These are phyloP conservation scores for Hyposoter didymator DNA, from an alignment of 2,888 invertebrate genomes.

Conservation along the genomic window DNA sequence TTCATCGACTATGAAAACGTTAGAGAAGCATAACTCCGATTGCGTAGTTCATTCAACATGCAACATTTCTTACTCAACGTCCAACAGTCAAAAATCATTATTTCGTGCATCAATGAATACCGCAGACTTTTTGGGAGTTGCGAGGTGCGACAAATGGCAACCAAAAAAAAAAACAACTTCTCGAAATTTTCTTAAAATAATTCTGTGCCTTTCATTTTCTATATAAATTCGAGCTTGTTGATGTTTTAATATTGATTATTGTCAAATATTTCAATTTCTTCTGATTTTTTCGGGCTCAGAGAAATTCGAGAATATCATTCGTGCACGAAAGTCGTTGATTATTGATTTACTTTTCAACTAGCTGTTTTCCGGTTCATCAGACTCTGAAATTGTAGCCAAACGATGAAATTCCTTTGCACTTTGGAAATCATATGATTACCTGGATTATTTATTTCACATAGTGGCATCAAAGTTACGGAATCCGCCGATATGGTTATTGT, in stretches of 20 bases:
- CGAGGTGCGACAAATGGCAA: background rate
- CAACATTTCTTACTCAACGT: slow-evolving; percentile 14
- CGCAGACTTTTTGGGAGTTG: background rate
- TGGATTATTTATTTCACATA: background rate
- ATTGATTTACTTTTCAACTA: background rate
- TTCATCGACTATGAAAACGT: slow-evolving; percentile 11
- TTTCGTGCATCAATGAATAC: slow-evolving; percentile 7
- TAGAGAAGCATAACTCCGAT: slow-evolving; percentile 19
- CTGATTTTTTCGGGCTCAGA: background rate
- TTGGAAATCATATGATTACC: no score
- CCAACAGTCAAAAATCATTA: background rate
- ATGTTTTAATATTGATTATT: background rate
- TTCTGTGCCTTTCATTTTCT: background rate
- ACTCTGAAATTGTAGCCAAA: background rate
- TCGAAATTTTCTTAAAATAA: background rate
- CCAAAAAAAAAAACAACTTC: background rate
- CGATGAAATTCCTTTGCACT: background rate
- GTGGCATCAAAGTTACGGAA: background rate
- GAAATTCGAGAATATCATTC: background rate
- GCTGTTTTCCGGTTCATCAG: background rate
- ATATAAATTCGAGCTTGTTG: background rate
- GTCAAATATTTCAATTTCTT: background rate
- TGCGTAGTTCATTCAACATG: slow-evolving; percentile 12
- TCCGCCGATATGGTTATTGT: background rate
- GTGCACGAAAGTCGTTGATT: background rate